Conservation (phyloP, 2,888 invertebrate species). For the Elmis aenea region DNA sequence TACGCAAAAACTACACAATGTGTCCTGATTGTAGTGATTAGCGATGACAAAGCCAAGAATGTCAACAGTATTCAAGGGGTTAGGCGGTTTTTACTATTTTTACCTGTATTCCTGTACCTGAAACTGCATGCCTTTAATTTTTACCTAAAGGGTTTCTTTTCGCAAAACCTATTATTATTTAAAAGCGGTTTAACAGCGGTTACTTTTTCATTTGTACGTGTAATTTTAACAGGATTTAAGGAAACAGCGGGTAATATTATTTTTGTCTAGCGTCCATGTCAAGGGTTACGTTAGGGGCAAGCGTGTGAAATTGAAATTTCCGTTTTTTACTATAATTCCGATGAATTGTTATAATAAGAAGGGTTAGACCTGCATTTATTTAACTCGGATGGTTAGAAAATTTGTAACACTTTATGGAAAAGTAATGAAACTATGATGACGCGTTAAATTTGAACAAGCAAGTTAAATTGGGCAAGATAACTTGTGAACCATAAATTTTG, state of each 20-base stretch:
- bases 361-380: conserved; percentile 15
- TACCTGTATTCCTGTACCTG: conserved; percentile 22
- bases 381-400: too few relatives aligned
- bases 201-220: conserved; percentile 34
- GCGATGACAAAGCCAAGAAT: conserved; percentile 12
- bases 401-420: too few relatives aligned
- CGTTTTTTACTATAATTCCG: conserved; percentile 24
- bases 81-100: conserved; percentile 13
- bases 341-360: conserved; percentile 15
- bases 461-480: conserved; percentile 13
- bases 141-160: conserved; percentile 19
- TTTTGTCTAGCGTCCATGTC: conserved; percentile 24
- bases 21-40: conserved; percentile 19
- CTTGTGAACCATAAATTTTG: too few relatives aligned
- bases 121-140: too few relatives aligned
- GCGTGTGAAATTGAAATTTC: conserved; percentile 37
- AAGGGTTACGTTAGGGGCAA: conserved; percentile 28
- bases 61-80: conserved; percentile 12
- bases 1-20: conserved; percentile 10
- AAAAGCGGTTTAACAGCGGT: conserved; percentile 40
- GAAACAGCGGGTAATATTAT: conserved; percentile 31
- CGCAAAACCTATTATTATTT: conserved; percentile 25
- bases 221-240: conserved; percentile 38
- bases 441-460: conserved; percentile 17
- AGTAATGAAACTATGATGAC: conserved; percentile 21